These are phyloP conservation scores for Sphecodes monilicornis DNA, from an alignment of 2,888 invertebrate species.

Conservation along the genomic window DNA sequence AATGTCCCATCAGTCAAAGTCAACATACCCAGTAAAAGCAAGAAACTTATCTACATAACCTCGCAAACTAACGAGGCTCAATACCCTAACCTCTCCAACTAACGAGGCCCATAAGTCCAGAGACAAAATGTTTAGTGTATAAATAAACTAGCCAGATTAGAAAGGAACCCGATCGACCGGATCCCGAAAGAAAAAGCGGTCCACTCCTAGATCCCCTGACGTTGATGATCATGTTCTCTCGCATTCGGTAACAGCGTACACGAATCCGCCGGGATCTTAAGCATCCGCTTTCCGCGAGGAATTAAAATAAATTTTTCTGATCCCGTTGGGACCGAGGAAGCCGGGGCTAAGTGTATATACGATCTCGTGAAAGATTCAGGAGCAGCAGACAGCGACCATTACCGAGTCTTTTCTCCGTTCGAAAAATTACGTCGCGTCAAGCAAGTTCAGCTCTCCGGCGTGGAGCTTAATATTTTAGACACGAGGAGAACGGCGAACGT, in stretches of 20 bases:
- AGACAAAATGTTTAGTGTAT: no score
- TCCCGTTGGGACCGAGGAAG: not conserved
- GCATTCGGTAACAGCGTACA: not conserved
- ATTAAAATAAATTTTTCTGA: not conserved
- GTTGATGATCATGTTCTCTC: not conserved
- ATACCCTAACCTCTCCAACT: no score
- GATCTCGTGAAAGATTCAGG: not conserved
- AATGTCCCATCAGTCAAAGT: no score
- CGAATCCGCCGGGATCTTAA: not conserved
- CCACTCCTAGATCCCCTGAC: no score
- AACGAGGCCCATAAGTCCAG: no score
- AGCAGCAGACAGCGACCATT: not conserved
- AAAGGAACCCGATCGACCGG: no score
- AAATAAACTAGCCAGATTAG: no score
- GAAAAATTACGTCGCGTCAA: constrained; percentile 33
- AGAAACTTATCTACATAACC: no score
- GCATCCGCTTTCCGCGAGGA: not conserved
- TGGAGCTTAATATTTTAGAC: constrained; percentile 30
- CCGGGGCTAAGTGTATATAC: not conserved
- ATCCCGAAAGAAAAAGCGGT: no score
- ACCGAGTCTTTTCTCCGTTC: constrained; percentile 9
- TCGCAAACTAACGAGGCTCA: no score
- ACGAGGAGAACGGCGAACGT: not conserved
- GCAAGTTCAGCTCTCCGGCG: not conserved
- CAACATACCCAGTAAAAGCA: no score